Percentiles rank a stretch among this genome's conserved stretches.
Evolutionary conservation across 1,140 invertebrate genomes (phyloP).

Genomic region (Cylas formicarius): DNA sequence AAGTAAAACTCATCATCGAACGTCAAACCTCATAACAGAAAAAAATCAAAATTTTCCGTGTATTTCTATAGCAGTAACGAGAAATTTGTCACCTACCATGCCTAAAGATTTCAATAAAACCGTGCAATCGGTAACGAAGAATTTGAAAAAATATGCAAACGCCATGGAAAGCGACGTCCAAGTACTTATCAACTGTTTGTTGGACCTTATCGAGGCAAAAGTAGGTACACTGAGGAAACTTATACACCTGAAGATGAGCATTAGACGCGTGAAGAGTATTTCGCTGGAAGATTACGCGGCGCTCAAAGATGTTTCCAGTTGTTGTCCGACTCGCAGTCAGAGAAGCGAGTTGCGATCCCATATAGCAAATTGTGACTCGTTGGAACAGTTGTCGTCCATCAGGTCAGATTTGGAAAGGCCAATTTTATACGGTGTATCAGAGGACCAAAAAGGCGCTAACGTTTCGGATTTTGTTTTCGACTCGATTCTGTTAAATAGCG

Average conservation of each 20-base stretch:
- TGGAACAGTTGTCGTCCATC: slow-evolving; percentile 13
- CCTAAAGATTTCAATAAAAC: slow-evolving; percentile 8
- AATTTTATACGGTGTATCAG: slow-evolving; percentile 6
- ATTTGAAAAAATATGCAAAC: slow-evolving; percentile 13
- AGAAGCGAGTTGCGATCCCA: not conserved
- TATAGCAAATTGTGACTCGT: not conserved
- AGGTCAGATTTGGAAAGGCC: slow-evolving; percentile 9
- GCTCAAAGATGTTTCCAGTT: slow-evolving; percentile 1
- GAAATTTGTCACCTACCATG: too few species aligned
- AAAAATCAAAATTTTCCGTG: too few species aligned
- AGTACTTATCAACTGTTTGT: slow-evolving; percentile 11
- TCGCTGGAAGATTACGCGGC: not conserved
- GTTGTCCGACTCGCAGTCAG: not conserved
- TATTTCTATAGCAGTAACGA: too few species aligned
- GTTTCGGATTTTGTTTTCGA: slow-evolving; percentile 10
- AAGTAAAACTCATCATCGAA: too few species aligned
- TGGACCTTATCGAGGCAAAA: slow-evolving; percentile 15
- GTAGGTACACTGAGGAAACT: slow-evolving; percentile 10
- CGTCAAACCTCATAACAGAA: too few species aligned
- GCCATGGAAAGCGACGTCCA: slow-evolving; percentile 17
- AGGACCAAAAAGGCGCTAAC: not conserved
- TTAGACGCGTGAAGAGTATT: slow-evolving; percentile 11
- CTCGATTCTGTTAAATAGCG: slow-evolving; percentile 1
- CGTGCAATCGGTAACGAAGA: slow-evolving; percentile 11
- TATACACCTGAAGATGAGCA: slow-evolving; percentile 16